Base-by-base conservation (phyloP, 2,888 invertebrate genomes). In the Dryobota labecula region DNA sequence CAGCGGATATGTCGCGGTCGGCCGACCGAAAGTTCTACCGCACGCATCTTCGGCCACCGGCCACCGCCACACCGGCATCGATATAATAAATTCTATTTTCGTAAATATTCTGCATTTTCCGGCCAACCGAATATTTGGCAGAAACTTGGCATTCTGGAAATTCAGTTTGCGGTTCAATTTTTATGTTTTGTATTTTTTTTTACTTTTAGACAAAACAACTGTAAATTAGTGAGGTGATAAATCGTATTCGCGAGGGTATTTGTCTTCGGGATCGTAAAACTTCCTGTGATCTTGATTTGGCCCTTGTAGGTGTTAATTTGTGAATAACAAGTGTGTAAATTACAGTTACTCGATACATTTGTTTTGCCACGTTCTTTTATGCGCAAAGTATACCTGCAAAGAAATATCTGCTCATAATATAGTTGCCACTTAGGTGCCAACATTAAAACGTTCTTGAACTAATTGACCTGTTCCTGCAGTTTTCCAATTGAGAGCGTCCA, bases 1-100 rank as follows among this genome's bases (percentile, higher is more conserved):
- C 85, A 83, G 66, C 84, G 82, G 86, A 87, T 84, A 82, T 73
- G 73, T 79, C 79, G 87, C 78, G 85, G 85, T 84, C 72, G 70
- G 53, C 78, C 79, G 58, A 78, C 73, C 74, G 76, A 76, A 73
- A 87, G 83, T 67, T 83, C 77, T 82, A 78, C 86, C 72, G 76
- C 82, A 86, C 89, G 87, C 88, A 86, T 88, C 88, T 88, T 89
- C 86, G 87, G 61, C 82, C 73, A 80, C 71, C 69, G 68, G 57
- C 54, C 53, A 80, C 72, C 56, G 70, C 60, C 71, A 76, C 62
- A 80, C 61, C 63, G 70, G 70, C 73, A 78, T 81, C 82, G 76
- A 84, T 83, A 84, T 82, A 70, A 84, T 65, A 79, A 82, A 86
- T 82, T 85, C 82, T 84, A 86, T 84, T 85, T 84, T 79, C 63